phyloP scores from a whole-genome alignment of 1,140 invertebrate genomes.

The Apis florea region DNA sequence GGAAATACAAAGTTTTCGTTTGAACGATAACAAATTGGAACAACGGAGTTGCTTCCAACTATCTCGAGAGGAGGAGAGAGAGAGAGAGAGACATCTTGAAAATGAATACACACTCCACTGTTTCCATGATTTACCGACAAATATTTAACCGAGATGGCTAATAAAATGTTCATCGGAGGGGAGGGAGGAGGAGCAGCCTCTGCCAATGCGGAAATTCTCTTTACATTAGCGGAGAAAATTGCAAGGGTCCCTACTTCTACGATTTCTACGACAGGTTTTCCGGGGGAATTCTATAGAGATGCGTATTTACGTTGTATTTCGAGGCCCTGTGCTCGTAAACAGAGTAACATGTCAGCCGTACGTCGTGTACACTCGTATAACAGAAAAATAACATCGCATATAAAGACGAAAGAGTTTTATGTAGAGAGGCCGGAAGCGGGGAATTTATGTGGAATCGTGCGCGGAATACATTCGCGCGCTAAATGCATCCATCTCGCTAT shows the following conservation, averaged over 20 bases:
- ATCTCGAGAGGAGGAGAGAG: too few relatives aligned
- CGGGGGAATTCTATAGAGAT: slow-evolving; percentile 34
- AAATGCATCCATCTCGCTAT: slow-evolving; percentile 22
- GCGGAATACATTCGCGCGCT: slow-evolving; percentile 31
- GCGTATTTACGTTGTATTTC: slow-evolving; percentile 47
- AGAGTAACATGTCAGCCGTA: slow-evolving; percentile 54
- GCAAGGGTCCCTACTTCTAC: background rate
- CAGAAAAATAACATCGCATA: slow-evolving; percentile 57
- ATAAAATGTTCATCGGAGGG: slow-evolving; percentile 1
- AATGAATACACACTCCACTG: slow-evolving; percentile 5
- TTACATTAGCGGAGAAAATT: background rate
- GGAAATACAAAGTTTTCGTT: background rate
- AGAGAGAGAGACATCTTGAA: background rate
- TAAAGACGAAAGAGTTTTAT: slow-evolving; percentile 44
- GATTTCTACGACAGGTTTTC: background rate
- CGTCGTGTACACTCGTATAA: slow-evolving; percentile 50
- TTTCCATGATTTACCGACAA: background rate
- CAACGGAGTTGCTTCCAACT: background rate
- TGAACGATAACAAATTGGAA: slow-evolving; percentile 10
- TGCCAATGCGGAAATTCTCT: background rate
- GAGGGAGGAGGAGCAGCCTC: too few relatives aligned
- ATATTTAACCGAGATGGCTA: slow-evolving; percentile 25
- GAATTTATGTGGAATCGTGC: slow-evolving; percentile 45
- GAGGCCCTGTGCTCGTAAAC: slow-evolving; percentile 52
- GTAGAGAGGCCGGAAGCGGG: slow-evolving; percentile 18